Percentiles rank a stretch among this genome's conserved stretches.
These are phyloP conservation scores for Mormoops blainvillei DNA, from an alignment of 2,113 vertebrate species.

Conservation along the genomic window DNA sequence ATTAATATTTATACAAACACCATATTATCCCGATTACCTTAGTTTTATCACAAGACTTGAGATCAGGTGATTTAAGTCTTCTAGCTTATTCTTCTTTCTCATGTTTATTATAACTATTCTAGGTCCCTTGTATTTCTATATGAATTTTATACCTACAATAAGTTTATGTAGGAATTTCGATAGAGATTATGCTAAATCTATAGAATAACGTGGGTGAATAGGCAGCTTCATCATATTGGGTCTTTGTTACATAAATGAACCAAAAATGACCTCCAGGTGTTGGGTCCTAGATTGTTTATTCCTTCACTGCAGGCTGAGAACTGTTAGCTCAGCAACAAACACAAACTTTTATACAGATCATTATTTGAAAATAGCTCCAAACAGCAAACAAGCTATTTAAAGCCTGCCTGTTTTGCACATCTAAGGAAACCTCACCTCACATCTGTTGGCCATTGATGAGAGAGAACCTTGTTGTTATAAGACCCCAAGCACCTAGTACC, in stretches of 20 bases:
- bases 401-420: not conserved
- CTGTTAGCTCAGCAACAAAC: not conserved
- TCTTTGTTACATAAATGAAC: not conserved
- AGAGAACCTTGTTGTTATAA: not conserved
- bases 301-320: not conserved
- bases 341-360: not conserved
- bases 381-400: not conserved
- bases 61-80: not conserved
- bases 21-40: not conserved
- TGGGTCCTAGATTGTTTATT: too few relatives aligned
- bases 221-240: not conserved
- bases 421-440: not conserved
- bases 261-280: not conserved
- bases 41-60: not conserved
- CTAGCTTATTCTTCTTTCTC: not conserved
- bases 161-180: not conserved
- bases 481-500: not conserved
- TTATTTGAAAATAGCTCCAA: not conserved
- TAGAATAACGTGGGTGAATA: not conserved
- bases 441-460: not conserved
- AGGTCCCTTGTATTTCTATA: not conserved
- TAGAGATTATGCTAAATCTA: not conserved
- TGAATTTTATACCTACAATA: not conserved
- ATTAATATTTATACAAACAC: not conserved
- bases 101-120: not conserved